A percentile compares a stretch with the other conserved stretches of the same genome.
phyloP scores from a whole-genome alignment of 2,113 vertebrate genomes.

The Cyanoramphus novaezelandiae region DNA sequence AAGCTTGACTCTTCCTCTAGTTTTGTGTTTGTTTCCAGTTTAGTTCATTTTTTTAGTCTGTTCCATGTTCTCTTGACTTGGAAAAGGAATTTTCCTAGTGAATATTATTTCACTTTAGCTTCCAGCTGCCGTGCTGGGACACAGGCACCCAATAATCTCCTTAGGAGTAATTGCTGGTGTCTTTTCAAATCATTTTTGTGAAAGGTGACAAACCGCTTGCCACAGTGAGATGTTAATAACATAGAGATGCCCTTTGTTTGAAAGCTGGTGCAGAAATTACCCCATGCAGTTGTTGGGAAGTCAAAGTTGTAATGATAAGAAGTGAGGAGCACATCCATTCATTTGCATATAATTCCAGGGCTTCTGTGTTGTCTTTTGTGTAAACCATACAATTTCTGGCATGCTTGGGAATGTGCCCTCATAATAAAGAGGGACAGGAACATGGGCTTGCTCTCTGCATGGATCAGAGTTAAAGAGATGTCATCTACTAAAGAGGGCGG shows the following conservation, averaged over 20 bases:
- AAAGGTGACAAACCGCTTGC: constrained; percentile 73
- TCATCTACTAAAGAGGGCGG: not conserved
- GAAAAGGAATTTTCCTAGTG: constrained; percentile 15
- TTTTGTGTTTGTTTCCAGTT: not conserved
- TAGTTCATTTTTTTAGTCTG: not conserved
- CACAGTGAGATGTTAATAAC: constrained; percentile 75
- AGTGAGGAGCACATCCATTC: constrained; percentile 3
- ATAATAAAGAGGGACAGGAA: constrained; percentile 19
- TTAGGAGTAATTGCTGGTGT: constrained; percentile 79
- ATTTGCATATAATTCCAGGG: constrained; percentile 78
- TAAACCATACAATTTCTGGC: constrained; percentile 71
- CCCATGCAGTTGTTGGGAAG: constrained; percentile 58
- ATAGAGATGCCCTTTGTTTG: constrained; percentile 67
- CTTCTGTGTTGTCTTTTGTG: constrained; percentile 55
- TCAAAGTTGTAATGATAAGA: constrained; percentile 35
- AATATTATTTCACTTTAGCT: not conserved
- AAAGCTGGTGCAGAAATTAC: constrained; percentile 60
- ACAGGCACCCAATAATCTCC: constrained; percentile 68
- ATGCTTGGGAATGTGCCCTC: constrained; percentile 15
- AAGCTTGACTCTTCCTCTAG: not conserved
- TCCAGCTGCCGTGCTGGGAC: constrained; percentile 55
- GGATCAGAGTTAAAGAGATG: constrained; percentile 1
- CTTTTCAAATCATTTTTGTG: constrained; percentile 75
- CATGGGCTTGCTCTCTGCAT: not conserved
- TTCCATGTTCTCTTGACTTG: not conserved